Evolutionary conservation across 2,797 vertebrate genomes (phyloP).

Genomic region (Coregonus suidteri): DNA sequence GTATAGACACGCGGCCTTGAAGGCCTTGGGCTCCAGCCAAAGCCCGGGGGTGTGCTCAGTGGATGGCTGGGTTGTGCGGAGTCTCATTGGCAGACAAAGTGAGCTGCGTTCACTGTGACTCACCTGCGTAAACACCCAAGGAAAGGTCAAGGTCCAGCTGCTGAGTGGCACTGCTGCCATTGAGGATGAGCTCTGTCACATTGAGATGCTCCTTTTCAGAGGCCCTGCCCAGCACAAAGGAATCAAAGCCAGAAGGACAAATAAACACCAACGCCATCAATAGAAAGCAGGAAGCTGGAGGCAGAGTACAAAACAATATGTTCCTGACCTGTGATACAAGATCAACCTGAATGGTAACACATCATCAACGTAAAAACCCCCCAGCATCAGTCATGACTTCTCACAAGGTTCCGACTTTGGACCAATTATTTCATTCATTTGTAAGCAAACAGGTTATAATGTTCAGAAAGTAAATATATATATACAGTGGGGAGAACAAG

Average conservation of each 20-base stretch:
- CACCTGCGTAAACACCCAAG: constrained; percentile 92
- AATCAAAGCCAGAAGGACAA: constrained; percentile 67
- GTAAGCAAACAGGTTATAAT: background rate
- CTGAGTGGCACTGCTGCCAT: constrained; percentile 54
- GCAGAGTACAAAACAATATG: constrained; percentile 51
- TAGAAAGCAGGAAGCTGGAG: constrained; percentile 44
- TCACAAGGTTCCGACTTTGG: constrained; percentile 44
- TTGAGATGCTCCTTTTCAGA: constrained; percentile 72
- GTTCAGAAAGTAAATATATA: background rate
- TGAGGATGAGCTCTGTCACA: constrained; percentile 28
- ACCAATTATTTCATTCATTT: background rate
- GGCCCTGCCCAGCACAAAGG: constrained; percentile 69
- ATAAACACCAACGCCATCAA: constrained; percentile 56
- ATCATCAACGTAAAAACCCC: constrained; percentile 37
- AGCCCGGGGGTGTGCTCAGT: constrained; percentile 67
- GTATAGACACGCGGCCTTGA: constrained; percentile 67
- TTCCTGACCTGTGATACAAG: constrained; percentile 49
- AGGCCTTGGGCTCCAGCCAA: constrained; percentile 76
- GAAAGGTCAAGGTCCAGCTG: constrained; percentile 84
- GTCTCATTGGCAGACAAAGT: constrained; percentile 63
- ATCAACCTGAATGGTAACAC: constrained; percentile 55
- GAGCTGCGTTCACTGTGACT: constrained; percentile 63
- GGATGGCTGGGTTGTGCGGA: constrained; percentile 63
- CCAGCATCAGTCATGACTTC: constrained; percentile 10
- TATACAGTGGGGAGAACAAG: too few species aligned